Base-by-base conservation (phyloP, 2,113 vertebrate genomes). In the Sinocyclocheilus maitianheensis region DNA sequence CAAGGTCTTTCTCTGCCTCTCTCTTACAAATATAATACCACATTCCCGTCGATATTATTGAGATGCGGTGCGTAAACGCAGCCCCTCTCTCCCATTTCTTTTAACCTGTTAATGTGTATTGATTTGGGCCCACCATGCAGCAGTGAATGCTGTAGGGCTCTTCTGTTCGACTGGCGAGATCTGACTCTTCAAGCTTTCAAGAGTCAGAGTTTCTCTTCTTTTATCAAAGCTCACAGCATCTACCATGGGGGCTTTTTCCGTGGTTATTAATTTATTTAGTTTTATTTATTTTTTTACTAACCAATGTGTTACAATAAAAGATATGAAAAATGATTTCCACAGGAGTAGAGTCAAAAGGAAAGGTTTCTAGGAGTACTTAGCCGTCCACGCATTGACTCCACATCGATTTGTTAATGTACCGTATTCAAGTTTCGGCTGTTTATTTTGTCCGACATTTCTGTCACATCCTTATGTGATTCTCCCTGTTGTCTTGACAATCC, bases 101-200 rank as follows among this genome's bases (percentile, higher is more conserved):
- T 95, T 91, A 94, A 94, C 93, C 90, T 88, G 87, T 94, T 96
- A 95, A 96, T 96, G 95, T 93, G 88, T 96, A 97, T 97, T 95
- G 96, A 97, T 96, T 94, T 72, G 53, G 79, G 72, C 76, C 91
- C 81, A 90, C 81, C 76, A 77, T 88, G 84, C 72, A 78, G 48
- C 80, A 34, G 71, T 18, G 81, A 88, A 90, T 85, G 81, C 84
- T 85, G 77, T 58, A 60, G 75, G 77, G 78, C 58, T 78, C 43
- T 85, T 85, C 62, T 90, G 20, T 82, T 82, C 60, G 74, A 81
- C 84, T 77, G 65, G 18, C 53, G 12, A 11, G 0, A 65, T 12
- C 85, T 65, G 76, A 83, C 83, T 88, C 48, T 26, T 69, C 75
- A 43, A 46, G 16, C 62, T 60, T 83, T 90, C 37, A 51, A 81